phyloP scores from a whole-genome alignment of 2,888 invertebrate species.

The Halictus quadricinctus region DNA sequence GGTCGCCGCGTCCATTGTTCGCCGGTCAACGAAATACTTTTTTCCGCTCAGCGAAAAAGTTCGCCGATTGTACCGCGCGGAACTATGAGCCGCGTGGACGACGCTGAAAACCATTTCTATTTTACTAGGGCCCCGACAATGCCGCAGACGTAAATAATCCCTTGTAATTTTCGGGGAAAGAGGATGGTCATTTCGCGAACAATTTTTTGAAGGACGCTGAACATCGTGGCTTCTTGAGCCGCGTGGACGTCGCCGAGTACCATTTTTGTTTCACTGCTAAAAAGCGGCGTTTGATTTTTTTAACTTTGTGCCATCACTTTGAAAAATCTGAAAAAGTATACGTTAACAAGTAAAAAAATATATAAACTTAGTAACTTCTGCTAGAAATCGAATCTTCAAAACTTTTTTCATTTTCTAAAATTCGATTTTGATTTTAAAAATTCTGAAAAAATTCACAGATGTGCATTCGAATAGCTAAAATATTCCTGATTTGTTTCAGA shows the following conservation, averaged over 20 bases:
- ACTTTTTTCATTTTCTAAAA: too few relatives aligned
- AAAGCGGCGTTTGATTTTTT: too few relatives aligned
- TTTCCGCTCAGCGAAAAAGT: slow-evolving; percentile 31
- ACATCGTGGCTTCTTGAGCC: background rate
- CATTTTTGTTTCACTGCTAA: background rate
- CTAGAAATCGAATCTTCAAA: too few relatives aligned
- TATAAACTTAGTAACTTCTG: too few relatives aligned
- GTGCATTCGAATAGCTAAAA: too few relatives aligned
- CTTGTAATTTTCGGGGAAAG: background rate
- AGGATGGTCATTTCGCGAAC: background rate
- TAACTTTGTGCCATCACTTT: too few relatives aligned
- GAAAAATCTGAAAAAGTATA: too few relatives aligned
- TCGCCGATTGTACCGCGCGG: slow-evolving; percentile 36
- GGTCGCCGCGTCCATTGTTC: slow-evolving; percentile 60
- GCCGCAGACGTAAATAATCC: background rate
- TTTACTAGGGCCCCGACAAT: background rate
- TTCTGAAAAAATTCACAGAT: too few relatives aligned
- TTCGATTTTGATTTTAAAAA: too few relatives aligned
- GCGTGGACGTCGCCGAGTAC: background rate
- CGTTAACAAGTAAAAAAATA: too few relatives aligned
- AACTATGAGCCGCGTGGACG: slow-evolving; percentile 22
- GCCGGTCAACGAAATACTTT: slow-evolving; percentile 49
- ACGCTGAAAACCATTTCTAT: background rate
- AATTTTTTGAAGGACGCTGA: background rate
- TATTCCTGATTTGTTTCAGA: too few relatives aligned